Base-by-base conservation (phyloP, 2,888 invertebrate genomes). In the Lycia hirtaria region DNA sequence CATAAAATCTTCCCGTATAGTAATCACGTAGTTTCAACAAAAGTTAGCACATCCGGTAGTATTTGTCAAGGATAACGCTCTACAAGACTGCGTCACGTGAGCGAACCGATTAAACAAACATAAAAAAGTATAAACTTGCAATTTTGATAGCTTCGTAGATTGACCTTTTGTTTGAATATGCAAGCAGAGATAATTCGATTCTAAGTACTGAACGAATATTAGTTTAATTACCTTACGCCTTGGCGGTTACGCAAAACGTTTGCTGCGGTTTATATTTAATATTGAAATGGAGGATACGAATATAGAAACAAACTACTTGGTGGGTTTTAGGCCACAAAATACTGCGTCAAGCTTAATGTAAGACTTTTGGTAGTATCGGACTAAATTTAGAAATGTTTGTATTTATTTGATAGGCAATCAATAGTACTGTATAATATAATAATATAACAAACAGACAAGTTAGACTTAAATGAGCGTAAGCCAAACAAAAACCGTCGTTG, bases 111-210 rank as follows among this genome's bases (percentile, higher is more conserved):
- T 26, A 24, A 15, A 12, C 7, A 22, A 26, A 41, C 15, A 24
- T 2, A 28, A 26, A 41, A 15, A 15, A 28, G 10, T 12, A 26
- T n/a, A 26, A 41, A 15, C 26, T n/a, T 15, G 10, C 6, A n/a
- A 24, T 17, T 41, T 41, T 26, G 26, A 41, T 24, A 26, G 6
- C n/a, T 24, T 24, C n/a, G n/a, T 15, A 9, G 41, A n/a, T n/a
- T 47, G 47, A 48, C 47, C 47, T 47, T 54, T 19, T 41, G 40
- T 47, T 54, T 14, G 30, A 52, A 14, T 9, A 12, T 10, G 33
- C 5, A 14, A 20, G 24, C 22, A 9, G 22, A 41, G 41, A n/a
- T 40, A 41, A 40, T 22, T 22, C 32, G n/a, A 32, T 15, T 41
- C 19, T 40, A 50, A 40, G 40, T 40, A 50, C 17, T 9, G 10